Evolutionary conservation across 2,888 invertebrate species (phyloP).

Genomic region (Tricholauxania praeusta): DNA sequence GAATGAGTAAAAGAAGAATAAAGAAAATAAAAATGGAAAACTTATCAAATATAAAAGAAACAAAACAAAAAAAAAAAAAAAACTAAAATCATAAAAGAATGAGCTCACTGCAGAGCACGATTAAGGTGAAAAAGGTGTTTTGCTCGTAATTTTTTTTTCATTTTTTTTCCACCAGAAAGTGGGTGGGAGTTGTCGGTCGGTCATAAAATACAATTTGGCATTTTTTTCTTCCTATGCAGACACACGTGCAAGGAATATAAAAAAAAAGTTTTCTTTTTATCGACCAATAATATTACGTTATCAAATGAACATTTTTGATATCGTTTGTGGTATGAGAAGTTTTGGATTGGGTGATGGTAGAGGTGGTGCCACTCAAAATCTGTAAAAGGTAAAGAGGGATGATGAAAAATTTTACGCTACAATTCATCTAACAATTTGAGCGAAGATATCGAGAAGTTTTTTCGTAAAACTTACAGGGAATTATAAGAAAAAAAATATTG

Average conservation of each 20-base stretch:
- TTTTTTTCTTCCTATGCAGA: conserved; percentile 15
- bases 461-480: too few species aligned
- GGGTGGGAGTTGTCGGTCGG: conserved; percentile 23
- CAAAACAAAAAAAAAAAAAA: conserved; percentile 25
- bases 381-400: too few species aligned
- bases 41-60: conserved; percentile 61
- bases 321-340: too few species aligned
- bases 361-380: too few species aligned
- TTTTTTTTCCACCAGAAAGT: conserved; percentile 52
- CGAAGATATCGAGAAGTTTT: too few species aligned
- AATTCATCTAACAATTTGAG: too few species aligned
- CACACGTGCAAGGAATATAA: conserved; percentile 58
- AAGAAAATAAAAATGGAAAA: conserved; percentile 44
- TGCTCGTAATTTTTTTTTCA: conserved; percentile 23
- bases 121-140: conserved; percentile 40
- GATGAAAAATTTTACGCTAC: too few species aligned
- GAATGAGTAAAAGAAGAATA: conserved; percentile 27
- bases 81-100: conserved; percentile 57
- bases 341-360: too few species aligned
- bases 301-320: conserved; percentile 52
- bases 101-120: conserved; percentile 50
- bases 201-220: conserved; percentile 28
- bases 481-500: too few species aligned
- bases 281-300: conserved; percentile 61
- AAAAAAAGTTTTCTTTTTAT: conserved; percentile 61